phyloP scores from a whole-genome alignment of 2,888 invertebrate species.

The Copidosoma aretas region DNA sequence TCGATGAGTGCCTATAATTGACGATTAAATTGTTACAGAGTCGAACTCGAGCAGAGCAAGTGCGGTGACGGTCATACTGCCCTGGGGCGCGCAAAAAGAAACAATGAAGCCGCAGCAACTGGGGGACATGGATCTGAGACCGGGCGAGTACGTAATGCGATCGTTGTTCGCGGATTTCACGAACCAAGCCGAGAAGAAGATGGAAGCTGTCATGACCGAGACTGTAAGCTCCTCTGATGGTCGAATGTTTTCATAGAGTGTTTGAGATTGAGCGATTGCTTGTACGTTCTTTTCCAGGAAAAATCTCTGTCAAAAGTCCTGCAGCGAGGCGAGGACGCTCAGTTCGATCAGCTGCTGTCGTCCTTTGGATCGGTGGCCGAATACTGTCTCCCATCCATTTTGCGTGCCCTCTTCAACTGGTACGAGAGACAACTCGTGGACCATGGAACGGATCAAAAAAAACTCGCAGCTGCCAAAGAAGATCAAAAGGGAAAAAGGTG shows the following conservation, averaged over 20 bases:
- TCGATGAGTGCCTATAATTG: background rate
- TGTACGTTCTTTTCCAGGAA: slow-evolving; percentile 77
- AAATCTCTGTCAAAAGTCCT: slow-evolving; percentile 93
- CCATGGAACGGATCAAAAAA: slow-evolving; percentile 67
- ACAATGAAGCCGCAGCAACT: slow-evolving; percentile 59
- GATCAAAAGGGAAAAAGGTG: slow-evolving; percentile 70
- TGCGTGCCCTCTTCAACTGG: slow-evolving; percentile 94
- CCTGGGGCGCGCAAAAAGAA: slow-evolving; percentile 85
- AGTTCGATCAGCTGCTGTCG: slow-evolving; percentile 91
- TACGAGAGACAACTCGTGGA: slow-evolving; percentile 86
- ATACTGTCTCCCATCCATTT: slow-evolving; percentile 93
- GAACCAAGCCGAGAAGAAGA: slow-evolving; percentile 91
- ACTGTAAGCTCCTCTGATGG: slow-evolving; percentile 65
- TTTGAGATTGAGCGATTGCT: background rate
- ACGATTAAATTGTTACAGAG: slow-evolving; percentile 45
- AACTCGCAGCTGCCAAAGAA: slow-evolving; percentile 63
- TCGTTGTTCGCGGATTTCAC: slow-evolving; percentile 96
- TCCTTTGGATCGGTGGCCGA: slow-evolving; percentile 95
- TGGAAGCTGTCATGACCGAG: slow-evolving; percentile 93
- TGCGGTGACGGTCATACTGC: slow-evolving; percentile 65
- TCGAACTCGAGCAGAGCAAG: slow-evolving; percentile 59
- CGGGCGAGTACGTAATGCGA: slow-evolving; percentile 96
- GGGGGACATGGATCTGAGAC: slow-evolving; percentile 74
- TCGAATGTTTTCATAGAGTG: background rate
- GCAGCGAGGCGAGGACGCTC: slow-evolving; percentile 94